Evolutionary conservation across 2,113 vertebrate species (phyloP), one percentile per base, ranked within the genome.

Genomic region (Taurulus bubalis): DNA sequence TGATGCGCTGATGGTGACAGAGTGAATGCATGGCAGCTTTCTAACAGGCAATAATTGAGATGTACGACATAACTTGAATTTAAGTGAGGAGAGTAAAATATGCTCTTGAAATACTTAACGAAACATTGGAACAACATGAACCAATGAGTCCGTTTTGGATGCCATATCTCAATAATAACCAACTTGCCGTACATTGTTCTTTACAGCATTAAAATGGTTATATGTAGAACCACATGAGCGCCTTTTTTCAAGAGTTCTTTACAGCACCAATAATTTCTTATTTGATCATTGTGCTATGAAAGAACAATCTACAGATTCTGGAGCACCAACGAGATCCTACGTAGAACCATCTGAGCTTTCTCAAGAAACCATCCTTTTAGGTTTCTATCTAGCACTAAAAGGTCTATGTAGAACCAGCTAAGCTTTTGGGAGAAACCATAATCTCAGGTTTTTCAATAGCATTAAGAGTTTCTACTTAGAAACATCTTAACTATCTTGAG

Each of bases 1-100:
- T 10, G 45, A 20, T 49, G 28, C 47, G 58, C 42, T 26, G 53
- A 26, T 55, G 69, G 69, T 81, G 56, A 67, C 36, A 63, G 75
- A 53, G 10, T 24, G 47, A 28, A 36, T 28, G 40, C 53, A 42
- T 40, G 62, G 66, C 79, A 68, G 1, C n/a, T 40, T 30, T 49
- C 63, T 12, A 14, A 65, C 58, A n/a, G 51, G 42, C 60, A 14
- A 18, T 53, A 55, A 83, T 71, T 28, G 9, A 62, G 36, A 74
- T 65, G 55, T 65, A 40, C 22, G 6, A 69, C 24, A 30, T 59
- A 1, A 59, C 32, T 59, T 28, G 12, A 4, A 8, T 1, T 14
- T 47, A 53, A 2, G n/a, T 28, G 16, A 58, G 9, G n/a, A 70
- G 38, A 16, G 12, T 6, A 2, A 58, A 34, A 59, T 1, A 11